Percentiles rank a stretch among this genome's conserved stretches.
These are phyloP conservation scores for Baccha elongata DNA, from an alignment of 2,888 invertebrate species.

Conservation along the genomic window DNA sequence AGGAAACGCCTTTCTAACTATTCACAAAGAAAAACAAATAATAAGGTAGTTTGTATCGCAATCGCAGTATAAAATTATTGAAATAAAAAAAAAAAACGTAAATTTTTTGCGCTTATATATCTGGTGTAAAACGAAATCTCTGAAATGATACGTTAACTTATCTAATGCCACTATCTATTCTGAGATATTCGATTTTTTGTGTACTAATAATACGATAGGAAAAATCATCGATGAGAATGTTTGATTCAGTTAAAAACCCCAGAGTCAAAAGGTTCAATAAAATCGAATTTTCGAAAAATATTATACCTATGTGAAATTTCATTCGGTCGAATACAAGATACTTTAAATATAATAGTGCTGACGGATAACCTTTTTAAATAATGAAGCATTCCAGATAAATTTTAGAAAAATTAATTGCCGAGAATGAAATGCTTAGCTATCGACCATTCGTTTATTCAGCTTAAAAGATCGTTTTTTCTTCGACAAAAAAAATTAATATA, in stretches of 20 bases:
- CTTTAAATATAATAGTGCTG: no score
- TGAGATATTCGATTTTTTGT: constrained; percentile 81
- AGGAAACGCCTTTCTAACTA: neutral
- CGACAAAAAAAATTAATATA: neutral
- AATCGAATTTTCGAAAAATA: constrained; percentile 39
- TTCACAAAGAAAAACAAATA: constrained; percentile 13
- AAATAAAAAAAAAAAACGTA: constrained; percentile 34
- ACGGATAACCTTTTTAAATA: no score
- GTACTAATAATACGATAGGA: constrained; percentile 79
- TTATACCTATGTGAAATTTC: constrained; percentile 63
- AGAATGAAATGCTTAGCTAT: no score
- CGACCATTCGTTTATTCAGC: no score
- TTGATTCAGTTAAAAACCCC: constrained; percentile 55
- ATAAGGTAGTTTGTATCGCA: no score
- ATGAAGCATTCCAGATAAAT: constrained; percentile 40
- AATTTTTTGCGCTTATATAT: constrained; percentile 69
- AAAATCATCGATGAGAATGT: constrained; percentile 77
- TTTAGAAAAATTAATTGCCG: neutral
- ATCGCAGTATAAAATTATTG: constrained; percentile 29
- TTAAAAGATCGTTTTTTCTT: neutral
- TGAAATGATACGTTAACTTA: constrained; percentile 83
- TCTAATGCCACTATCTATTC: constrained; percentile 83
- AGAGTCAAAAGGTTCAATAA: constrained; percentile 38
- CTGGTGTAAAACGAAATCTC: constrained; percentile 79
- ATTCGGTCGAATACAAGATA: constrained; percentile 73